Evolutionary conservation across 2,113 vertebrate genomes (phyloP).

Genomic region (Pluvialis apricaria): DNA sequence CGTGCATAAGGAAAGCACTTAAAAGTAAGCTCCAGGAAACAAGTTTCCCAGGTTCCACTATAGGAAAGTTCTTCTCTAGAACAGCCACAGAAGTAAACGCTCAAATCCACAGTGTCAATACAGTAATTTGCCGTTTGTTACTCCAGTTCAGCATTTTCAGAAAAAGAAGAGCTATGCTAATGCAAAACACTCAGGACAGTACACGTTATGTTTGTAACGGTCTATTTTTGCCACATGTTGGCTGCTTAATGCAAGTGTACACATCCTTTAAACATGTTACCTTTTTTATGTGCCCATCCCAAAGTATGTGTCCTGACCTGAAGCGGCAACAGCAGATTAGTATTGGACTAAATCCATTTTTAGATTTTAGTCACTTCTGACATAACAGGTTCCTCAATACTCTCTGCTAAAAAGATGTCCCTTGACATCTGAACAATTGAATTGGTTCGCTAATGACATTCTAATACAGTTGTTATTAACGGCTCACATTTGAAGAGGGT

Average conservation of each 20-base stretch:
- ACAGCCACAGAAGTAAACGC: not conserved
- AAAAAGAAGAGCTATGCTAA: not conserved
- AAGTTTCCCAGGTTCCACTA: not conserved
- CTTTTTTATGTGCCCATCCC: not conserved
- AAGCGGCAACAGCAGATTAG: not conserved
- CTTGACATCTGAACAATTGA: not conserved
- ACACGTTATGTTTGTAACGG: not conserved
- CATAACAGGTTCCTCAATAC: not conserved
- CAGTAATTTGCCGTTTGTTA: not conserved
- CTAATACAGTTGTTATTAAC: not conserved
- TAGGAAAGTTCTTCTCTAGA: not conserved
- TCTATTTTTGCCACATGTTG: not conserved
- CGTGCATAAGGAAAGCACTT: not conserved
- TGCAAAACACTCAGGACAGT: not conserved
- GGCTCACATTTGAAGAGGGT: not conserved
- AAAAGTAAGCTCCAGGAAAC: not conserved
- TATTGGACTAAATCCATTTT: not conserved
- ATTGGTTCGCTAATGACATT: not conserved
- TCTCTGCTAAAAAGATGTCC: not conserved
- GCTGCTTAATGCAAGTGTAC: not conserved
- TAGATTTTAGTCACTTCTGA: not conserved
- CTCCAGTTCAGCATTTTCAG: not conserved
- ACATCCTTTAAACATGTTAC: not conserved
- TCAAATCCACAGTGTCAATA: not conserved
- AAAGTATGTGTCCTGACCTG: not conserved